Conservation (phyloP, 2,888 invertebrate species). For the Platycnemis pennipes region DNA sequence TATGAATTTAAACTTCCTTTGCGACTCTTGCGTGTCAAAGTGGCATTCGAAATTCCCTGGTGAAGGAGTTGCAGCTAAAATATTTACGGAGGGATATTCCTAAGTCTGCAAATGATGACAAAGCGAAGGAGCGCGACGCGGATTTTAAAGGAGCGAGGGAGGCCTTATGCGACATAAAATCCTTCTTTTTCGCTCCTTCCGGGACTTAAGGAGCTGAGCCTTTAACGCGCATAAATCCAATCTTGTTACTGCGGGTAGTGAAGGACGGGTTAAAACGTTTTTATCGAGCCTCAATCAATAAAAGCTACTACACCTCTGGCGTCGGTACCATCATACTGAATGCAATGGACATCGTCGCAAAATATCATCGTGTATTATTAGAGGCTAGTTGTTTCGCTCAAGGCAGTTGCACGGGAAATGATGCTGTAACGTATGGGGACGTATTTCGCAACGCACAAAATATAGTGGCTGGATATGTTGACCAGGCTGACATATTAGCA, state of each 20-base stretch:
- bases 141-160: neutral
- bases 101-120: neutral
- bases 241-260: neutral
- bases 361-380: too few species aligned
- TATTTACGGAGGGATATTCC: neutral
- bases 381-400: too few species aligned
- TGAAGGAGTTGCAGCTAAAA: neutral
- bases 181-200: neutral
- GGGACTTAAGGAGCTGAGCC: neutral
- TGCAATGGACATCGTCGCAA: too few species aligned
- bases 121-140: neutral
- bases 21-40: neutral
- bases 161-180: neutral
- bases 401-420: too few species aligned
- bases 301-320: too few species aligned
- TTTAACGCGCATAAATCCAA: neutral
- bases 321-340: too few species aligned
- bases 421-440: too few species aligned
- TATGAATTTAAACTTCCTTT: too few species aligned
- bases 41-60: neutral
- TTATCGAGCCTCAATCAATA: neutral
- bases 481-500: too few species aligned
- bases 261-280: neutral
- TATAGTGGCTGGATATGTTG: too few species aligned
- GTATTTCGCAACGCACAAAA: too few species aligned